These are phyloP conservation scores for Bombus difficillimus DNA, from an alignment of 1,140 invertebrate species.

Conservation along the genomic window DNA sequence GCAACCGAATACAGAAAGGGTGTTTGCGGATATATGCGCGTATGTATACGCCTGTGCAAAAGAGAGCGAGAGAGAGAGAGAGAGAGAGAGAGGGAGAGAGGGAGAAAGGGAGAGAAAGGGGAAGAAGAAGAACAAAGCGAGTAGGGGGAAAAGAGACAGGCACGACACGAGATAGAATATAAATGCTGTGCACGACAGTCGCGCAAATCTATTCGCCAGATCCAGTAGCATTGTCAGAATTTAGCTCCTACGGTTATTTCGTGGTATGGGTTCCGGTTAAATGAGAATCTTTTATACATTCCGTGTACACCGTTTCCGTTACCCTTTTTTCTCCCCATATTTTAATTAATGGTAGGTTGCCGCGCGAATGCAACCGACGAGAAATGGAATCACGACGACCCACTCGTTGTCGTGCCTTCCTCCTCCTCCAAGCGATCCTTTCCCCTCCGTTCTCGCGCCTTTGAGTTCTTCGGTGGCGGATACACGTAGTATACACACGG, in stretches of 20 bases:
- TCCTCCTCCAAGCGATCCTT: not conserved
- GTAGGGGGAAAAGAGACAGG: not conserved
- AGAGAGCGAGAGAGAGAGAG: not conserved
- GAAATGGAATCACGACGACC: constrained; percentile 67
- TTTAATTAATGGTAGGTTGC: constrained; percentile 73
- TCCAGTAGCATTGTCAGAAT: constrained; percentile 65
- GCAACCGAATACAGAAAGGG: not conserved
- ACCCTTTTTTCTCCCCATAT: constrained; percentile 69
- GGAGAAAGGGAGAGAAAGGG: not conserved
- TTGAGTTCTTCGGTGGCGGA: constrained; percentile 4
- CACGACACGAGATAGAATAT: constrained; percentile 21
- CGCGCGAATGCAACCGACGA: constrained; percentile 61
- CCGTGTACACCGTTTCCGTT: constrained; percentile 67
- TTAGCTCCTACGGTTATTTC: constrained; percentile 57
- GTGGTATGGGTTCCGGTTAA: constrained; percentile 63
- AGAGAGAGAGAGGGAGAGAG: not conserved
- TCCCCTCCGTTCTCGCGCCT: not conserved
- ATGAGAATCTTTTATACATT: constrained; percentile 75
- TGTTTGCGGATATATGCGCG: not conserved
- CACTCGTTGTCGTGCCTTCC: constrained; percentile 35
- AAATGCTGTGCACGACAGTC: constrained; percentile 57
- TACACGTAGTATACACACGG: not conserved
- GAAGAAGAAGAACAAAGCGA: not conserved
- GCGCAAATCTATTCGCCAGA: constrained; percentile 64
- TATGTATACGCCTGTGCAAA: not conserved